Conservation (phyloP, 2,797 vertebrate species). For the Simalia tracyae region DNA sequence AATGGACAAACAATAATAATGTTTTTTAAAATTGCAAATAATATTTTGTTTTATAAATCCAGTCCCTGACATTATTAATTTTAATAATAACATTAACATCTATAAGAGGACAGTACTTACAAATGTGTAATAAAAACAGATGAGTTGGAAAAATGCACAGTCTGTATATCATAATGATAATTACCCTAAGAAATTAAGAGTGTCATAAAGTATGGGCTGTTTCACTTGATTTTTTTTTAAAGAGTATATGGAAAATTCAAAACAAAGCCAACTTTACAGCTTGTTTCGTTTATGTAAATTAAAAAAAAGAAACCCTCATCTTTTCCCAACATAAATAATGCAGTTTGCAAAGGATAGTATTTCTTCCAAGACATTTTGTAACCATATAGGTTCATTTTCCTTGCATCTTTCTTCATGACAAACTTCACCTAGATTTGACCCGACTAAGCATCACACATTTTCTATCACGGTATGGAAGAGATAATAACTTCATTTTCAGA, state of each 20-base stretch:
- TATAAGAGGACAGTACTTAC: slow-evolving; percentile 35
- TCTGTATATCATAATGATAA: slow-evolving; percentile 43
- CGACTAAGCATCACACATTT: not conserved
- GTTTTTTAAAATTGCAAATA: slow-evolving; percentile 27
- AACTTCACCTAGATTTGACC: slow-evolving; percentile 39
- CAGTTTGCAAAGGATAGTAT: slow-evolving; percentile 31
- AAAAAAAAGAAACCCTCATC: not conserved
- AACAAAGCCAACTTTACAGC: slow-evolving; percentile 54
- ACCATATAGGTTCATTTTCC: not conserved
- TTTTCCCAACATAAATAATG: slow-evolving; percentile 42
- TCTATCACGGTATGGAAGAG: not conserved
- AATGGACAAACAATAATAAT: slow-evolving; percentile 21
- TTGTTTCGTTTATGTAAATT: slow-evolving; percentile 52
- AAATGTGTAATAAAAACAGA: slow-evolving; percentile 39
- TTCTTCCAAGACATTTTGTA: slow-evolving; percentile 30
- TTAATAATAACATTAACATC: slow-evolving; percentile 25
- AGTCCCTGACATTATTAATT: slow-evolving; percentile 15
- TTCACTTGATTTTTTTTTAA: slow-evolving; percentile 35
- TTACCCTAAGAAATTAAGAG: slow-evolving; percentile 53
- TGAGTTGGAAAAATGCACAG: slow-evolving; percentile 37
- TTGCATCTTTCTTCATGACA: not conserved
- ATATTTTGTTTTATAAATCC: slow-evolving; percentile 37
- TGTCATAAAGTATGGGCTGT: slow-evolving; percentile 29
- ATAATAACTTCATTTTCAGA: not conserved
- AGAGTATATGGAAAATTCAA: slow-evolving; percentile 54